Conservation (phyloP, 2,797 vertebrate genomes). For the Danio jaintianensis region DNA sequence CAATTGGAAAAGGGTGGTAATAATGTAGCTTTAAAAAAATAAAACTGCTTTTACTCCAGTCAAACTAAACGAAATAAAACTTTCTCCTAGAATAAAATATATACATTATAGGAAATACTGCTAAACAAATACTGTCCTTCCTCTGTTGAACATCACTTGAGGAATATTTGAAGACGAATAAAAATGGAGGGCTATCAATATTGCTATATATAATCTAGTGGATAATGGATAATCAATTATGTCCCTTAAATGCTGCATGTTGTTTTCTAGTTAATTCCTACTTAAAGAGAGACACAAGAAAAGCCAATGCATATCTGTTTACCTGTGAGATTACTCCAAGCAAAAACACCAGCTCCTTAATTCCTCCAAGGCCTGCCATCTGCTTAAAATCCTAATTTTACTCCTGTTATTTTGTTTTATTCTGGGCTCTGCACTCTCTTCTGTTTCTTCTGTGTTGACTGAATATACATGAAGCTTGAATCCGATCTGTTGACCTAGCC, state of each 20-base stretch:
- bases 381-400: conserved; percentile 15
- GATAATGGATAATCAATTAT: no score
- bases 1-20: no score
- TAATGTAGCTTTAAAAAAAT: no score
- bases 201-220: no score
- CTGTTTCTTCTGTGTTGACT: conserved; percentile 49
- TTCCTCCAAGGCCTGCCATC: conserved; percentile 60
- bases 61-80: no score
- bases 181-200: no score
- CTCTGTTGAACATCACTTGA: no score
- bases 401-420: conserved; percentile 33
- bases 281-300: conserved; percentile 3
- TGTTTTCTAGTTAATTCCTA: not conserved
- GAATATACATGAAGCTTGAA: conserved; percentile 52
- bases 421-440: conserved; percentile 8
- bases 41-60: no score
- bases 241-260: not conserved
- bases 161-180: no score
- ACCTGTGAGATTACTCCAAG: conserved; percentile 73
- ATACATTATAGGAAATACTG: no score
- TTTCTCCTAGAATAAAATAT: no score
- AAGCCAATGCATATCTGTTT: conserved; percentile 38
- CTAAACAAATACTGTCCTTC: no score
- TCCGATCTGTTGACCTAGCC: conserved; percentile 60
- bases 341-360: conserved; percentile 67